A percentile compares a stretch with the other conserved stretches of the same genome.
phyloP scores from a whole-genome alignment of 2,113 vertebrate species.

The Numida meleagris region DNA sequence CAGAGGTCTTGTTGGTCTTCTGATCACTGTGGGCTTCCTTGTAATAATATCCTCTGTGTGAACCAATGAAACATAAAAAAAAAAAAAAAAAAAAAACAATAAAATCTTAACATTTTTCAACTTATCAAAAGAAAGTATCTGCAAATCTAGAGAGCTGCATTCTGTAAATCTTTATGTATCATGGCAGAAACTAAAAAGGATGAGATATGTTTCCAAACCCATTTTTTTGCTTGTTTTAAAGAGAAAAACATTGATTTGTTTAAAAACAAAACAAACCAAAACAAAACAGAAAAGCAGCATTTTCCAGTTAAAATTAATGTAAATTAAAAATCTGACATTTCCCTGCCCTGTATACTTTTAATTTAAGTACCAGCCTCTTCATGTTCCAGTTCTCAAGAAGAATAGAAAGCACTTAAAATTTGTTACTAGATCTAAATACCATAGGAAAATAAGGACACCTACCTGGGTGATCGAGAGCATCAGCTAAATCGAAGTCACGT shows the following conservation, averaged over 20 bases:
- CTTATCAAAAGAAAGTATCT: background rate
- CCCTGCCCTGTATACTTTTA: background rate
- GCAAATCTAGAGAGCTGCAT: background rate
- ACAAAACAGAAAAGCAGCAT: background rate
- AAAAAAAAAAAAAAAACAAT: background rate
- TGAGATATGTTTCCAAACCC: background rate
- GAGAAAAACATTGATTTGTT: background rate
- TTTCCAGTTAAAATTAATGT: background rate
- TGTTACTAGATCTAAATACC: background rate
- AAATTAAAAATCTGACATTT: background rate
- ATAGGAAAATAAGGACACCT: background rate
- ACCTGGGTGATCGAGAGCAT: conserved; percentile 73
- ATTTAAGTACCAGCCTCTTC: background rate
- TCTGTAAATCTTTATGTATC: background rate
- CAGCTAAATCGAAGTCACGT: conserved; percentile 73
- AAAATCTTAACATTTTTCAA: background rate
- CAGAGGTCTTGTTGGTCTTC: conserved; percentile 52
- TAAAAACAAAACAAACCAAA: background rate
- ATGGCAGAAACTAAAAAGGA: background rate
- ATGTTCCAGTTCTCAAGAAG: background rate
- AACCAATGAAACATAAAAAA: background rate
- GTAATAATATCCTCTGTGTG: conserved; percentile 56
- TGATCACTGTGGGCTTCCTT: conserved; percentile 58
- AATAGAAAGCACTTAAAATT: background rate
- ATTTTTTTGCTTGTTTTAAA: background rate